Evolutionary conservation across 2,888 invertebrate species (phyloP).

Genomic region (Keiferia lycopersicella): DNA sequence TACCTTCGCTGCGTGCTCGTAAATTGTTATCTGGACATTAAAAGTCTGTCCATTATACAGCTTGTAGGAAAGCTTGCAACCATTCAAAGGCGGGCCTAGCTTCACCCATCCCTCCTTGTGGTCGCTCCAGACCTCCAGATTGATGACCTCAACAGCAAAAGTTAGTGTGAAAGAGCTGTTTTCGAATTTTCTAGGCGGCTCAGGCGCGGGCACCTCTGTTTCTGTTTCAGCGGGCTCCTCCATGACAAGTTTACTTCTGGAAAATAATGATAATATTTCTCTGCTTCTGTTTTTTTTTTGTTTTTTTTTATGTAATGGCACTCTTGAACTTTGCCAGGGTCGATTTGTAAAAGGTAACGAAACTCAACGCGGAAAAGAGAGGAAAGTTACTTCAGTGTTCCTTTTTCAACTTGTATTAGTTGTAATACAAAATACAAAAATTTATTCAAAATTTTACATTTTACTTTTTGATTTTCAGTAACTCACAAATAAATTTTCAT

Average conservation of each 20-base stretch:
- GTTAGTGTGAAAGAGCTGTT: conserved; percentile 60
- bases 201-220: neutral
- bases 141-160: conserved; percentile 64
- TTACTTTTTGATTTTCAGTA: no score
- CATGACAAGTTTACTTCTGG: neutral
- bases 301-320: no score
- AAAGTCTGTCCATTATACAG: conserved; percentile 58
- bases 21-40: conserved; percentile 63
- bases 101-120: conserved; percentile 60
- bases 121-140: conserved; percentile 58
- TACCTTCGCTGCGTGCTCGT: conserved; percentile 71
- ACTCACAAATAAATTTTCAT: no score
- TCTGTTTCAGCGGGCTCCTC: neutral
- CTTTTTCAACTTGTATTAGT: no score
- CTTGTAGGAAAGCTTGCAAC: conserved; percentile 60
- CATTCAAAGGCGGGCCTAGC: conserved; percentile 53
- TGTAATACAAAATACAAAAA: no score
- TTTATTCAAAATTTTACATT: no score
- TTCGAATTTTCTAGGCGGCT: neutral
- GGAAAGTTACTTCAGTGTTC: no score
- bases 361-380: no score
- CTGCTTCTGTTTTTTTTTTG: no score
- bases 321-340: no score
- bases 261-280: neutral
- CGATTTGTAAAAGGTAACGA: no score